Evolutionary conservation across 2,113 vertebrate species (phyloP).

Genomic region (Lophochroa leadbeateri): DNA sequence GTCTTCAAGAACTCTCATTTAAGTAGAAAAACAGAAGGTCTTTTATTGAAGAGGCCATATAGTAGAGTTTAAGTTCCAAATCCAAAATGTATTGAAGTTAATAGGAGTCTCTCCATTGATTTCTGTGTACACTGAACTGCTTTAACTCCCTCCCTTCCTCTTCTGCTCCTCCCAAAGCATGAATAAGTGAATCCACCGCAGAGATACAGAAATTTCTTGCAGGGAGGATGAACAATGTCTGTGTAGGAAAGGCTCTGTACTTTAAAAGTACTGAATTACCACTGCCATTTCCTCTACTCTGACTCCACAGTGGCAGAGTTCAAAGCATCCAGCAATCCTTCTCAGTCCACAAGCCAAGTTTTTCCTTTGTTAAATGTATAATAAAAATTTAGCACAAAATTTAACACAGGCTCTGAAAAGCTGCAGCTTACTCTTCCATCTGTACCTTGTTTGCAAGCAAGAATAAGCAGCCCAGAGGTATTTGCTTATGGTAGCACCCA

Average conservation of each 20-base stretch:
- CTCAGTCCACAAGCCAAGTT: background rate
- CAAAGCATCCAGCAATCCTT: background rate
- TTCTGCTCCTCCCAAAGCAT: background rate
- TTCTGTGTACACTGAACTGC: background rate
- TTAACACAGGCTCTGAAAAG: background rate
- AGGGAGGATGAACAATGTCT: background rate
- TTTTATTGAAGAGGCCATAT: background rate
- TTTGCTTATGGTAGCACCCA: accelerated
- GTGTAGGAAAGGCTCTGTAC: background rate
- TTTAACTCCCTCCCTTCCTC: background rate
- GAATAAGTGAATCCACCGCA: background rate
- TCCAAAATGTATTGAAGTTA: background rate
- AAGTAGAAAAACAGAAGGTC: constrained; percentile 29
- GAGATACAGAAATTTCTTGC: background rate
- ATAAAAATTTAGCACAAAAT: background rate
- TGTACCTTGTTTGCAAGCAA: background rate
- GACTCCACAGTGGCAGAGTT: background rate
- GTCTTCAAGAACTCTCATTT: background rate
- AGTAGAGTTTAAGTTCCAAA: background rate
- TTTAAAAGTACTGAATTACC: background rate
- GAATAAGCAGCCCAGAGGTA: background rate
- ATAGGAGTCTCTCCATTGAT: background rate
- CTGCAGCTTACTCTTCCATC: background rate
- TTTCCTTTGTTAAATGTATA: background rate
- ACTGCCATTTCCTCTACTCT: background rate